A percentile compares a stretch with the other conserved stretches of the same genome.
These are phyloP conservation scores for Pogonus chalceus DNA, from an alignment of 1,140 invertebrate genomes.

Conservation along the genomic window DNA sequence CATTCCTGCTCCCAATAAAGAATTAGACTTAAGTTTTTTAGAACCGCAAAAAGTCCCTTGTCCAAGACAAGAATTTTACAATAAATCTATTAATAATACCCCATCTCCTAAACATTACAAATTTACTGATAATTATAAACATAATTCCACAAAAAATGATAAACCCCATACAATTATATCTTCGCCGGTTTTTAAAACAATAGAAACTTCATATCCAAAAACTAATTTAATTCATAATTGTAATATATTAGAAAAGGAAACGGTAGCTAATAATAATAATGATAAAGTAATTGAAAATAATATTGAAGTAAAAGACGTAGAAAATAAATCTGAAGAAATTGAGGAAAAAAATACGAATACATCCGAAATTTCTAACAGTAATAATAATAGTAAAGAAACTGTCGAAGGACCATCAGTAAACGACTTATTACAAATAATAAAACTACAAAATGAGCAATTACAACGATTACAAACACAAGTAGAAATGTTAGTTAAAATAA, in stretches of 20 bases:
- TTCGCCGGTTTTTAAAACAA: too few species aligned
- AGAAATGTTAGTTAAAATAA: slow-evolving; percentile 34
- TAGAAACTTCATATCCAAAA: too few species aligned
- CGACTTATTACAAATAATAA: slow-evolving; percentile 45
- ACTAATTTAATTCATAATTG: too few species aligned
- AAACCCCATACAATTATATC: too few species aligned
- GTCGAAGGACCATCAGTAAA: slow-evolving; percentile 39
- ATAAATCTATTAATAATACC: background rate
- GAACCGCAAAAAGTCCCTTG: slow-evolving; percentile 17
- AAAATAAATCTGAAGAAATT: slow-evolving; percentile 4
- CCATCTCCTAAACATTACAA: too few species aligned
- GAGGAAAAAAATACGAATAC: background rate
- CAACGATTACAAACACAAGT: slow-evolving; percentile 44
- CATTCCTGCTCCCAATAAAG: slow-evolving; percentile 28
- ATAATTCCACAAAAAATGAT: too few species aligned
- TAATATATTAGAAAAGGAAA: background rate
- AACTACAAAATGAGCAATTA: slow-evolving; percentile 45
- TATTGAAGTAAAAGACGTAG: background rate
- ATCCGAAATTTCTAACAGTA: slow-evolving; percentile 16
- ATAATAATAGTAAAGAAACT: slow-evolving; percentile 28
- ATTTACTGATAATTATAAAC: too few species aligned
- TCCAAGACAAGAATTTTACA: background rate
- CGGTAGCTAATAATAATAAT: background rate
- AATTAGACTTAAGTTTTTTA: slow-evolving; percentile 31
- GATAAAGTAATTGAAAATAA: background rate